Conservation (phyloP, 2,797 vertebrate species). For the Xerus rutilus region DNA sequence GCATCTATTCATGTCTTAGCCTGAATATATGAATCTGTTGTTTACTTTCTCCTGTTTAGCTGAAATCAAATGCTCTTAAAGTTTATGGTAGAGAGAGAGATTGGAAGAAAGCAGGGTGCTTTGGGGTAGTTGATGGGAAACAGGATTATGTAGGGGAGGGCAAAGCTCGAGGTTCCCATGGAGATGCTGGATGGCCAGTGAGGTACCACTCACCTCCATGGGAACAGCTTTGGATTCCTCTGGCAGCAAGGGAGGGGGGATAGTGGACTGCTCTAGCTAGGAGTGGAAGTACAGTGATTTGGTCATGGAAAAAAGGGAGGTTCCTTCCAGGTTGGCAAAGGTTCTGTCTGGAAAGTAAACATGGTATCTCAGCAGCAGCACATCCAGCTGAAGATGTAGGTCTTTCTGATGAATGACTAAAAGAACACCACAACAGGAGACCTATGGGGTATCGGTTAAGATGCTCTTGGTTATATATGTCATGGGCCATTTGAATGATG, state of each 20-base stretch:
- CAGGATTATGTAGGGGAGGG: background rate
- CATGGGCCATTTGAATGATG: background rate
- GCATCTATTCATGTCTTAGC: background rate
- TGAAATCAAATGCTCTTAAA: background rate
- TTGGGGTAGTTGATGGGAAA: background rate
- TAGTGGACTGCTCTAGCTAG: background rate
- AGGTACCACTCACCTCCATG: background rate
- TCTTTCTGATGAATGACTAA: background rate
- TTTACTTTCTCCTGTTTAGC: background rate
- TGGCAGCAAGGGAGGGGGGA: too few relatives aligned
- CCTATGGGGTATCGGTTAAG: background rate
- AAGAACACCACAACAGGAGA: background rate
- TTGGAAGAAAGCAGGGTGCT: background rate
- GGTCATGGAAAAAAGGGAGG: too few relatives aligned
- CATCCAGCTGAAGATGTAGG: background rate
- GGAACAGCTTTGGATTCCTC: background rate
- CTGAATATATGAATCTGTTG: accelerated
- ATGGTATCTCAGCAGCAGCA: background rate
- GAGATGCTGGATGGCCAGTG: background rate
- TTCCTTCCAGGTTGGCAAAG: background rate
- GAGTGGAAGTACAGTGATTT: background rate
- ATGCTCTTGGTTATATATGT: background rate
- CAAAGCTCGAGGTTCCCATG: background rate
- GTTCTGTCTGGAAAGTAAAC: background rate
- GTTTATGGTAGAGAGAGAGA: background rate